phyloP scores from a whole-genome alignment of 1,140 invertebrate species.

The Sminthurides bifidus region DNA sequence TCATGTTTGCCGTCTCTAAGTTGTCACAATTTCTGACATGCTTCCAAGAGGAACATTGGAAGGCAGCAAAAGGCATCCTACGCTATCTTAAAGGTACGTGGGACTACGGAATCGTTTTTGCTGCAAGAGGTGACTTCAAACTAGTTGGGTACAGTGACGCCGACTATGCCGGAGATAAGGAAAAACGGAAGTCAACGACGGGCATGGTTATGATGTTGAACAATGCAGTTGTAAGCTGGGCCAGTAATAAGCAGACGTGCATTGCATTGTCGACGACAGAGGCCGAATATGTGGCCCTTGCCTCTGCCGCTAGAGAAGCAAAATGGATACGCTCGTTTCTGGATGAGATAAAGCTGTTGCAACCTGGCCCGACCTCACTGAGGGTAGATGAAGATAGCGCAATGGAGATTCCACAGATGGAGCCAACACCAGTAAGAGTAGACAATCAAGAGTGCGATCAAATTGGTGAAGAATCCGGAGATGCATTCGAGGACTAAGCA shows the following conservation, averaged over 20 bases:
- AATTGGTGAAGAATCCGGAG: slow-evolving; percentile 36
- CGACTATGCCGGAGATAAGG: slow-evolving; percentile 30
- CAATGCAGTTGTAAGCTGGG: slow-evolving; percentile 35
- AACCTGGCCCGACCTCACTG: slow-evolving; percentile 12
- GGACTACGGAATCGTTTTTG: not conserved
- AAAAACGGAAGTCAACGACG: slow-evolving; percentile 34
- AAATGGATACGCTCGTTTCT: slow-evolving; percentile 35
- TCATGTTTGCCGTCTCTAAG: slow-evolving; percentile 33
- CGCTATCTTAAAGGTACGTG: slow-evolving; percentile 8
- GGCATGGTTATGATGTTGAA: slow-evolving; percentile 32
- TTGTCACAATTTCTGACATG: slow-evolving; percentile 5
- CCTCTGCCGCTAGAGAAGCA: slow-evolving; percentile 36
- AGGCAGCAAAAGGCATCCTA: slow-evolving; percentile 8
- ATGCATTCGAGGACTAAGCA: slow-evolving; percentile 36
- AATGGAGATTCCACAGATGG: slow-evolving; percentile 35
- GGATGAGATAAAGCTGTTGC: slow-evolving; percentile 21
- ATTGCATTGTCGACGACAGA: slow-evolving; percentile 40
- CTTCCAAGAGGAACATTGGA: slow-evolving; percentile 7
- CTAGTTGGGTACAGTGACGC: slow-evolving; percentile 30
- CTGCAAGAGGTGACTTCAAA: no score
- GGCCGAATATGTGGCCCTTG: slow-evolving; percentile 39
- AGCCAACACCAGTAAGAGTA: slow-evolving; percentile 22
- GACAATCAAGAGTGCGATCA: slow-evolving; percentile 38
- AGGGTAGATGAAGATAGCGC: slow-evolving; percentile 37
- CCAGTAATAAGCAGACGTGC: slow-evolving; percentile 35